These are phyloP conservation scores for Athene cunicularia DNA, from an alignment of 2,113 vertebrate genomes.

Conservation along the genomic window DNA sequence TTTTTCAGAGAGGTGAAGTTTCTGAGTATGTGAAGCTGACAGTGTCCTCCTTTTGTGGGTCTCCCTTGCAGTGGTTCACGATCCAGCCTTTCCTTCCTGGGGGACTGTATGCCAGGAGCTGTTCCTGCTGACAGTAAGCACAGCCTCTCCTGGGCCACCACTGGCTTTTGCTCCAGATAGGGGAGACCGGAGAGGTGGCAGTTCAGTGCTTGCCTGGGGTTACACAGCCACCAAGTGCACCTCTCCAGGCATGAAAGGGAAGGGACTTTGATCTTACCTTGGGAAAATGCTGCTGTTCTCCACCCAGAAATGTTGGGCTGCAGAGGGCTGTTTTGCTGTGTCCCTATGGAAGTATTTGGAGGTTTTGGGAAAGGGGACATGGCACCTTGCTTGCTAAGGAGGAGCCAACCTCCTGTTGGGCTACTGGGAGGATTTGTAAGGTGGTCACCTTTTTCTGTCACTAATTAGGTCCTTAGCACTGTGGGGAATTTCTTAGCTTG, in stretches of 20 bases:
- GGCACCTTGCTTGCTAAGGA: not conserved
- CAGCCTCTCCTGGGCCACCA: not conserved
- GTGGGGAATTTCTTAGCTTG: not conserved
- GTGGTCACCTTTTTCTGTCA: not conserved
- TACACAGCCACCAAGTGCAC: not conserved
- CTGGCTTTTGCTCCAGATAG: not conserved
- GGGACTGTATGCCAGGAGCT: not conserved
- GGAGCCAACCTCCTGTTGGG: not conserved
- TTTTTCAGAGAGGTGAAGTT: not conserved
- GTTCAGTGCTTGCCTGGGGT: not conserved
- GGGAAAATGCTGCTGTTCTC: not conserved
- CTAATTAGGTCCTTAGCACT: not conserved
- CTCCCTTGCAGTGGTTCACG: not conserved
- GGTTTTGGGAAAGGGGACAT: not conserved
- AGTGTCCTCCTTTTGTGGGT: not conserved
- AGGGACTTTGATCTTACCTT: not conserved
- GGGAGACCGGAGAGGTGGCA: not conserved
- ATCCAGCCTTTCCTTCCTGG: not conserved
- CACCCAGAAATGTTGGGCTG: not conserved
- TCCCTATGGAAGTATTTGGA: not conserved
- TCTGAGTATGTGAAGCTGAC: not conserved
- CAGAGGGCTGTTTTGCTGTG: not conserved
- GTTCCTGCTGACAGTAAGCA: rapidly evolving
- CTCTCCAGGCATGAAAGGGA: not conserved
- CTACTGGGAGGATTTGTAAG: not conserved